phyloP scores from a whole-genome alignment of 2,888 invertebrate genomes.

The Drosophila setosimentum region DNA sequence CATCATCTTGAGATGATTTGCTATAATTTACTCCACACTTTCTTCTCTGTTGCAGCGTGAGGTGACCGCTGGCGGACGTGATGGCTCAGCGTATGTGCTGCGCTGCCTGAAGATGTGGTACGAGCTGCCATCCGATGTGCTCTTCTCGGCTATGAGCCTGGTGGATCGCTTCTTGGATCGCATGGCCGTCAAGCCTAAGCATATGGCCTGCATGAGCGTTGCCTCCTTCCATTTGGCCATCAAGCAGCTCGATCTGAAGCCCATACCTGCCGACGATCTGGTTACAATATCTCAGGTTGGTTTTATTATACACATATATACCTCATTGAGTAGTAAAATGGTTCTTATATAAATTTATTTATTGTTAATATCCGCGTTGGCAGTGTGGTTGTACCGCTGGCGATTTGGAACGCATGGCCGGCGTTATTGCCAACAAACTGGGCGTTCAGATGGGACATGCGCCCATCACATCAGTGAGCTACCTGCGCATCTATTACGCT shows the following conservation, averaged over 20 bases:
- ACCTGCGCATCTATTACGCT: slow-evolving; percentile 89
- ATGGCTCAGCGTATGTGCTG: slow-evolving; percentile 92
- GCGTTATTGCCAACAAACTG: slow-evolving; percentile 92
- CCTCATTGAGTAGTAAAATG: background rate
- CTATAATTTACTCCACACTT: background rate
- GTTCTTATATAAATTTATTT: background rate
- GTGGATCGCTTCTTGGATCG: slow-evolving; percentile 93
- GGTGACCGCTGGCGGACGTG: slow-evolving; percentile 91
- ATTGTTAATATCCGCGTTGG: slow-evolving; percentile 73
- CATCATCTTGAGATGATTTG: background rate
- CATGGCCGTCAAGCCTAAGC: slow-evolving; percentile 93
- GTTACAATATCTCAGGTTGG: slow-evolving; percentile 87
- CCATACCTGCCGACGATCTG: slow-evolving; percentile 89
- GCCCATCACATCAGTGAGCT: slow-evolving; percentile 89
- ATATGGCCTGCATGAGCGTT: slow-evolving; percentile 94
- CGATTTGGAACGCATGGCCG: slow-evolving; percentile 94
- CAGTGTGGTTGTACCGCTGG: slow-evolving; percentile 93
- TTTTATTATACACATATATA: background rate
- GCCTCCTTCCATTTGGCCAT: slow-evolving; percentile 94
- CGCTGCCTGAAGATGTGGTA: slow-evolving; percentile 94
- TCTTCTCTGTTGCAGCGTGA: slow-evolving; percentile 86
- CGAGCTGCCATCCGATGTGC: slow-evolving; percentile 91
- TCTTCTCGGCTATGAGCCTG: slow-evolving; percentile 91
- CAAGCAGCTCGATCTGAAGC: slow-evolving; percentile 87
- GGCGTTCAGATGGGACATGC: slow-evolving; percentile 87